These are phyloP conservation scores for Ornithorhynchus anatinus DNA, from an alignment of 2,113 vertebrate species.

Conservation along the genomic window DNA sequence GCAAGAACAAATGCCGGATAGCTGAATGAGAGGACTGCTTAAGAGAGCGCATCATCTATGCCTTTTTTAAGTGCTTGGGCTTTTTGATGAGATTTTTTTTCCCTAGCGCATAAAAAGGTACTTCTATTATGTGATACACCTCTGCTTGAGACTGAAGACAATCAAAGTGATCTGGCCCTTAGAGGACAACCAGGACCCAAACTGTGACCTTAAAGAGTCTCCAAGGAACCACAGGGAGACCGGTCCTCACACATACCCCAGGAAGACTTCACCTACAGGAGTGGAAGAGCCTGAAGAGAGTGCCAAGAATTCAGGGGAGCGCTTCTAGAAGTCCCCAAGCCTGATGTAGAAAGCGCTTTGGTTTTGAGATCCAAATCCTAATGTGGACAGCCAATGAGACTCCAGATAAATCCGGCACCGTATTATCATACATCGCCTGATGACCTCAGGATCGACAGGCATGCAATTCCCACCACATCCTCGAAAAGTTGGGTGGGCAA, in stretches of 20 bases:
- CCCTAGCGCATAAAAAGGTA: no score
- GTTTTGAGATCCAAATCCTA: neutral
- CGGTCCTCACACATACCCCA: neutral
- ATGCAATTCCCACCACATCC: neutral
- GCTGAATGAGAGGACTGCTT: neutral
- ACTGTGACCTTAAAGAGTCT: no score
- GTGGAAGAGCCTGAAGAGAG: neutral
- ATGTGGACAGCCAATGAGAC: neutral
- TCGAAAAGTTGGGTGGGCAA: neutral
- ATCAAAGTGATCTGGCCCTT: neutral
- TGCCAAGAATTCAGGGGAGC: neutral
- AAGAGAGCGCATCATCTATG: no score
- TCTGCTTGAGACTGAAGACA: neutral
- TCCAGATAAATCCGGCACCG: neutral
- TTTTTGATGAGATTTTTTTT: no score
- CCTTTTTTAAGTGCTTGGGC: no score
- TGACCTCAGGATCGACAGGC: neutral
- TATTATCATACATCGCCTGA: neutral
- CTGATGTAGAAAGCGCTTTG: neutral
- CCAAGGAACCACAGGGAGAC: neutral
- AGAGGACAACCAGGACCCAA: rapidly evolving
- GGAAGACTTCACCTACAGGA: no score
- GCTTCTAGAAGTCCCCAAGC: neutral
- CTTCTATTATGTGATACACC: neutral
- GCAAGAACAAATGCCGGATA: neutral